phyloP scores from a whole-genome alignment of 30 jellyfish, hydroid and myxozoan genomes.

The Hydractinia symbiolongicarpus region DNA sequence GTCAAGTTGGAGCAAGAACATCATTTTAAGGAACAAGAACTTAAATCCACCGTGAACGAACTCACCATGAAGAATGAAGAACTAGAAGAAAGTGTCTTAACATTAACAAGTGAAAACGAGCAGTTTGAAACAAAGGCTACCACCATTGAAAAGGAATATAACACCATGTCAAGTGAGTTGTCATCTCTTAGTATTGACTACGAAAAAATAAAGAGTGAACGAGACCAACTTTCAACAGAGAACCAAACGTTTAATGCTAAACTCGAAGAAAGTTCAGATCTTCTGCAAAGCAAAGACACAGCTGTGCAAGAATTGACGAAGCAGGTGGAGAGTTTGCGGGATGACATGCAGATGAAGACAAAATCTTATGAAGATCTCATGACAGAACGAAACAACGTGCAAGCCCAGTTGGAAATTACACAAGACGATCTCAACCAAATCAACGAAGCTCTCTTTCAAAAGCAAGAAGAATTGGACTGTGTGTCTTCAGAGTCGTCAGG shows the following conservation, averaged over 20 bases:
- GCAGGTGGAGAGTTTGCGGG: slow-evolving; percentile 20
- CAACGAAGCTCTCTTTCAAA: slow-evolving; percentile 11
- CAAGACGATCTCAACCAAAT: slow-evolving; percentile 15
- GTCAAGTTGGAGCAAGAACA: background rate
- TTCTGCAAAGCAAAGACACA: slow-evolving; percentile 36
- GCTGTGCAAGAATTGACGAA: slow-evolving; percentile 11
- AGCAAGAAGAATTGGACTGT: background rate
- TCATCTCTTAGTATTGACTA: slow-evolving; percentile 20
- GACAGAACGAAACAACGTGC: slow-evolving; percentile 24
- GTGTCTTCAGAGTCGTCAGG: background rate
- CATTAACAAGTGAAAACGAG: background rate
- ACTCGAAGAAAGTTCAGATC: slow-evolving; percentile 19
- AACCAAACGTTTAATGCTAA: background rate
- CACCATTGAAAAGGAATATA: background rate
- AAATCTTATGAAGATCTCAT: slow-evolving; percentile 27
- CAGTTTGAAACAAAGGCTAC: background rate
- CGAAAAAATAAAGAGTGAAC: slow-evolving; percentile 10
- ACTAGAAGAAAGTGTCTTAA: slow-evolving; percentile 9
- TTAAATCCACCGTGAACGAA: slow-evolving; percentile 8
- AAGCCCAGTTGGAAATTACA: slow-evolving; percentile 11
- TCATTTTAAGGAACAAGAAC: slow-evolving; percentile 4
- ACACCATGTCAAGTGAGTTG: slow-evolving; percentile 12
- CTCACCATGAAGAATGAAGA: slow-evolving; percentile 27
- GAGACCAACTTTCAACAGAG: slow-evolving; percentile 2
- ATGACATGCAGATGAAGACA: slow-evolving; percentile 33